Conservation (phyloP, 2,797 vertebrate genomes). For the Spinus pinus region DNA sequence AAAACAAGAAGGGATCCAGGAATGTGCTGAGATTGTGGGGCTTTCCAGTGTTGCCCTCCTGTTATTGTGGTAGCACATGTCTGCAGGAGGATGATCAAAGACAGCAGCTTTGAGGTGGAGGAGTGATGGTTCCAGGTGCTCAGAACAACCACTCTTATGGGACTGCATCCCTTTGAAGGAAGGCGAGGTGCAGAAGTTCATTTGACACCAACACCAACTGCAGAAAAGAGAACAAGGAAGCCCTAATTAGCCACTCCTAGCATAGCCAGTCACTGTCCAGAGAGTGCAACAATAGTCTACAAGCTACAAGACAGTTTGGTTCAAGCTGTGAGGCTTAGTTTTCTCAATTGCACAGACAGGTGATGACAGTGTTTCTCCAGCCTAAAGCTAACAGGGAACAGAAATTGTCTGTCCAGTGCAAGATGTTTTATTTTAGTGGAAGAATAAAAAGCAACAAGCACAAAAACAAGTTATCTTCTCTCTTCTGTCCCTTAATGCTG, state of each 20-base stretch:
- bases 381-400: background rate
- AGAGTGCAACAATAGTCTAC: background rate
- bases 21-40: background rate
- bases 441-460: background rate
- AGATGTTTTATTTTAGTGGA: background rate
- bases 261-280: background rate
- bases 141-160: background rate
- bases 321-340: slow-evolving; percentile 4
- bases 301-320: background rate
- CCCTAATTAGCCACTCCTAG: background rate
- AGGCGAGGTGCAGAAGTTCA: background rate
- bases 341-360: background rate
- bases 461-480: background rate
- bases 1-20: background rate
- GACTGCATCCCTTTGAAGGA: background rate
- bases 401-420: background rate
- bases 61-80: rapidly evolving
- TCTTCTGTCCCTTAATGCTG: background rate
- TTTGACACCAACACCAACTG: background rate
- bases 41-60: background rate
- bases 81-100: background rate
- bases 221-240: background rate
- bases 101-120: background rate
- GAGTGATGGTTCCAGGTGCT: background rate
- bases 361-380: slow-evolving; percentile 7